These are phyloP conservation scores for Egretta garzetta DNA, from an alignment of 2,113 vertebrate genomes.

Conservation along the genomic window DNA sequence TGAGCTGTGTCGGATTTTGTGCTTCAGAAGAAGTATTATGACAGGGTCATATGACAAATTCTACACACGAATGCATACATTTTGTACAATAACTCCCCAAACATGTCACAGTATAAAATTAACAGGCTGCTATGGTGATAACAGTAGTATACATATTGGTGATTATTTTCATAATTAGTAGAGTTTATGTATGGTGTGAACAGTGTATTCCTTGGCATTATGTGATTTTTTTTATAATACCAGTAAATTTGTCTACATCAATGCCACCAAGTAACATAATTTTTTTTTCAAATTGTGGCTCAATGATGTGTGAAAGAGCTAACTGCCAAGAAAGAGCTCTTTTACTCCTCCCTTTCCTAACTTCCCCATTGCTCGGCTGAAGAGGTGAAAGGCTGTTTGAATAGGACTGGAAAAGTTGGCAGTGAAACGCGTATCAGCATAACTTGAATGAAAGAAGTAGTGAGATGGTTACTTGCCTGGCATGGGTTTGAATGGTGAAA, in stretches of 20 bases:
- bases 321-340: neutral
- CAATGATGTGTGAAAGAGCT: neutral
- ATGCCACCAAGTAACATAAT: neutral
- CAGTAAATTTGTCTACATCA: neutral
- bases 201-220: neutral
- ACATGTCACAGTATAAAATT: neutral
- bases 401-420: neutral
- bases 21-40: neutral
- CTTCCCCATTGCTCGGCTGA: neutral
- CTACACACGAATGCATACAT: neutral
- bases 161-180: neutral
- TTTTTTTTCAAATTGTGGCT: neutral
- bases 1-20: neutral
- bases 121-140: neutral
- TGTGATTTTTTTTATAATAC: neutral
- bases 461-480: neutral
- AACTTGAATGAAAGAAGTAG: neutral
- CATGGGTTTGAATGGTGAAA: neutral
- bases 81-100: neutral
- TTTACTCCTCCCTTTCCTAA: neutral
- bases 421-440: neutral
- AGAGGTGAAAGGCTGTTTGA: neutral
- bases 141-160: too few species aligned
- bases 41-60: neutral
- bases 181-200: neutral